Base-by-base conservation (phyloP, 2,113 vertebrate species). In the Scomber japonicus region DNA sequence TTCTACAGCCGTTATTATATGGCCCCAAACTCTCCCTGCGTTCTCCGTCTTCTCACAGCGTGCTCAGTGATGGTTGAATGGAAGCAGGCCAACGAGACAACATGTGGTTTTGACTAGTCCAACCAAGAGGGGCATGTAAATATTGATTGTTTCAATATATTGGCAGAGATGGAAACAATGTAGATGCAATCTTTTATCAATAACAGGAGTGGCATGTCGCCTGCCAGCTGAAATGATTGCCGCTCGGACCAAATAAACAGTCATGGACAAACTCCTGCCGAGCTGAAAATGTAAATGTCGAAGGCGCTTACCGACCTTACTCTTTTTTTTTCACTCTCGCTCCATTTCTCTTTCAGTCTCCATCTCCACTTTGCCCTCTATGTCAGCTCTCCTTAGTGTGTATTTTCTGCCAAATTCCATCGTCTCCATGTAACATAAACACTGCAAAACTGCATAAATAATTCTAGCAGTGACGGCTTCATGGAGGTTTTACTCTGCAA, bases 101-200 rank as follows among this genome's bases (percentile, higher is more conserved):
- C 85, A 90, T 87, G 86, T 88, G 86, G 81, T 88, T 93, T 79
- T 74, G 73, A 92, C 82, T 93, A 85, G 78, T 73, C 79, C 8
- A 6, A 83, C 74, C 78, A 74, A 78, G 78, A 75, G 57, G 24
- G 74, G 64, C 75, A 83, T 90, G 88, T 88, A 90, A 93, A 94
- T 91, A 91, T 91, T 88, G 83, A 91, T 88, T 88, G 88, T 91
- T 89, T 88, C 82, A 79, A 72, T 86, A 77, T 81, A 88, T 91
- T 85, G 88, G 85, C 82, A 92, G 78, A 84, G 88, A 90, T 82
- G 85, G 67, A 90, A 90, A 88, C 83, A 83, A 84, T 78, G 84
- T 78, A 74, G 81, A 89, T 85, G 75, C 65, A 82, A 91, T 89
- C 80, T 91, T 89, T 93, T 81, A 81, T 92, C 82, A 85, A 87